A percentile compares a stretch with the other conserved stretches of the same genome.
phyloP scores from a whole-genome alignment of 2,888 invertebrate genomes.

The Hydriomena furcata region DNA sequence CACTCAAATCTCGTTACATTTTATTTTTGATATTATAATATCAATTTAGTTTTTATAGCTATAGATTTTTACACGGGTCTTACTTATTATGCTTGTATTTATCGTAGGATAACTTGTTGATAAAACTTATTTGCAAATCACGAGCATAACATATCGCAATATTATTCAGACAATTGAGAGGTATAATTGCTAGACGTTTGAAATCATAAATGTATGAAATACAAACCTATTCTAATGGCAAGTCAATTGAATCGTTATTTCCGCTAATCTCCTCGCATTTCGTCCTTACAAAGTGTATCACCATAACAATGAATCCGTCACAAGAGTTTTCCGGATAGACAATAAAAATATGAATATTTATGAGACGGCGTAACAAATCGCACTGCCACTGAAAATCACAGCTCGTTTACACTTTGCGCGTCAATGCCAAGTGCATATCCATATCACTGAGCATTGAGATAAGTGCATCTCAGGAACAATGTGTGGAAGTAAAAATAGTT shows the following conservation, averaged over 20 bases:
- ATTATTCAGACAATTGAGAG: too few species aligned
- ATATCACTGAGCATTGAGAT: slow-evolving; percentile 55
- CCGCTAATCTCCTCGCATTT: slow-evolving; percentile 66
- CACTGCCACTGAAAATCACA: slow-evolving; percentile 62
- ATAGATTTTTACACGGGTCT: too few species aligned
- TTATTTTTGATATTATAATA: too few species aligned
- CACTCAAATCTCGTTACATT: too few species aligned
- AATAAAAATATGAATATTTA: slow-evolving; percentile 67
- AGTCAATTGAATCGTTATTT: slow-evolving; percentile 65
- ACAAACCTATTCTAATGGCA: slow-evolving; percentile 53
- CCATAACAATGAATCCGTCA: slow-evolving; percentile 73
- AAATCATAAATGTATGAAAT: slow-evolving; percentile 39
- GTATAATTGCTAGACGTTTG: neutral
- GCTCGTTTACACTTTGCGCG: slow-evolving; percentile 43
- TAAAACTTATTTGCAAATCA: too few species aligned
- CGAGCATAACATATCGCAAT: too few species aligned
- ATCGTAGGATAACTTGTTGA: too few species aligned
- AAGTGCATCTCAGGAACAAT: slow-evolving; percentile 60
- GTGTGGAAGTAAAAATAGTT: slow-evolving; percentile 41
- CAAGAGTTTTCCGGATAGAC: slow-evolving; percentile 63
- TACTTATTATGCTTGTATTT: too few species aligned
- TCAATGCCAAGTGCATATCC: slow-evolving; percentile 67
- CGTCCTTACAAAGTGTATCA: slow-evolving; percentile 61
- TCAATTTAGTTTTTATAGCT: too few species aligned
- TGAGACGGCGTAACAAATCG: slow-evolving; percentile 53